Evolutionary conservation across 2,113 vertebrate species (phyloP).

Genomic region (Motacilla tschutschensis): DNA sequence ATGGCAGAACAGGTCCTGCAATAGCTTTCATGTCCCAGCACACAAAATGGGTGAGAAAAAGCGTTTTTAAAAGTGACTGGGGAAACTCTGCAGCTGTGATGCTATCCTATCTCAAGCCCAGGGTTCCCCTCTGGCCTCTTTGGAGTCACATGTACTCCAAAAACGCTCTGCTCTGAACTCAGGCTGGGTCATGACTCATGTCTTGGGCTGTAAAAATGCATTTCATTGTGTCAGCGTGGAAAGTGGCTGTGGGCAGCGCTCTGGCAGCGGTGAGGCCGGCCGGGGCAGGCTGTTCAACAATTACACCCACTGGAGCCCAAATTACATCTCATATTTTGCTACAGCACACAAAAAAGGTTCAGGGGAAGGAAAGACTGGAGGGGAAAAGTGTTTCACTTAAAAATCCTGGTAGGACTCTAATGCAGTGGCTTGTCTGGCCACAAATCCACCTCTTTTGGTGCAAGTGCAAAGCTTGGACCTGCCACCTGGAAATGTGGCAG

Average conservation of each 20-base stretch:
- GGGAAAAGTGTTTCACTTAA: neutral
- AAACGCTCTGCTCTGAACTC: neutral
- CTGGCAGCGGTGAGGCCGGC: neutral
- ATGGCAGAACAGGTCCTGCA: neutral
- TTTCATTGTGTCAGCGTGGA: neutral
- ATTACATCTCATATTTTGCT: neutral
- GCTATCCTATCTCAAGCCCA: neutral
- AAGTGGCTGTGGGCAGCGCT: neutral
- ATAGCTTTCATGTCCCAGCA: neutral
- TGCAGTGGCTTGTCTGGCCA: neutral
- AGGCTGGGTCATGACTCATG: neutral
- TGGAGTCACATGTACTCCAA: neutral
- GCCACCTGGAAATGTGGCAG: fast-evolving
- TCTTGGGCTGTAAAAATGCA: neutral
- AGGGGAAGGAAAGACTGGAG: neutral
- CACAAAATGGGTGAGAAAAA: neutral
- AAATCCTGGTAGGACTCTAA: neutral
- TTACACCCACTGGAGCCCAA: neutral
- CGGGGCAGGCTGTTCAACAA: neutral
- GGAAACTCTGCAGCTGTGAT: neutral
- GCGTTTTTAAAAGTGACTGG: neutral
- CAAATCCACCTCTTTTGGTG: neutral
- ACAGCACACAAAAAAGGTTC: neutral
- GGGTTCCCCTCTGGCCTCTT: neutral
- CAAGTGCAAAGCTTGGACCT: neutral